Conservation (phyloP, 2,797 vertebrate species). For the Vireo griseus region DNA sequence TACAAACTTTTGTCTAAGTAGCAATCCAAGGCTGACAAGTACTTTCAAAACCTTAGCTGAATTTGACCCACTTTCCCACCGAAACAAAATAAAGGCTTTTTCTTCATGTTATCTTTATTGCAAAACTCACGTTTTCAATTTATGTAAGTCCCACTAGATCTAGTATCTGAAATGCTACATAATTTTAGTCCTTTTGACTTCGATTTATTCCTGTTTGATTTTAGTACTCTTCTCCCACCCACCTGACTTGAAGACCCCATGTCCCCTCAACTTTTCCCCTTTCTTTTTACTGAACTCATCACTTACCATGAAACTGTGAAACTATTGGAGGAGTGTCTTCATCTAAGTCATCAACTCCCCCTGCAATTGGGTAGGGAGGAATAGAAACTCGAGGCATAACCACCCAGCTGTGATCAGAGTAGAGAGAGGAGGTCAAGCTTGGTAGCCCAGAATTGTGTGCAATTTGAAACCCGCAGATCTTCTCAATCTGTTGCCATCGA, state of each 20-base stretch:
- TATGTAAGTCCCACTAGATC: background rate
- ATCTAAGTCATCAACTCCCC: constrained; percentile 97
- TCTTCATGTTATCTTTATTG: background rate
- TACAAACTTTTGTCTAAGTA: background rate
- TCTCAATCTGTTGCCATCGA: constrained; percentile 99
- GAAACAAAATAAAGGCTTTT: background rate
- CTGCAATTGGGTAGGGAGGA: constrained; percentile 95
- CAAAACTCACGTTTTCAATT: background rate
- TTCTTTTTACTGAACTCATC: background rate
- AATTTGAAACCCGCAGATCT: constrained; percentile 92
- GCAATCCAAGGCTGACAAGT: background rate
- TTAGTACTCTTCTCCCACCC: background rate
- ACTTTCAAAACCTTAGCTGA: background rate
- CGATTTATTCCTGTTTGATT: background rate
- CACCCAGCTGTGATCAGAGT: constrained; percentile 98
- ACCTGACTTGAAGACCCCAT: background rate
- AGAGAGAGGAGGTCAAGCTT: constrained; percentile 91
- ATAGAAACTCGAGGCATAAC: constrained; percentile 96
- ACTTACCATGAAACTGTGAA: constrained; percentile 90
- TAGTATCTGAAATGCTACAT: background rate
- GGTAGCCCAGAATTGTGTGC: constrained; percentile 94
- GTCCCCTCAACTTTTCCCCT: background rate
- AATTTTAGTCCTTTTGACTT: background rate
- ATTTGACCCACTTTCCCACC: background rate
- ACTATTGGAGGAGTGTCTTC: constrained; percentile 97